phyloP scores from a whole-genome alignment of 2,888 invertebrate species.

The Odontothrips loti region DNA sequence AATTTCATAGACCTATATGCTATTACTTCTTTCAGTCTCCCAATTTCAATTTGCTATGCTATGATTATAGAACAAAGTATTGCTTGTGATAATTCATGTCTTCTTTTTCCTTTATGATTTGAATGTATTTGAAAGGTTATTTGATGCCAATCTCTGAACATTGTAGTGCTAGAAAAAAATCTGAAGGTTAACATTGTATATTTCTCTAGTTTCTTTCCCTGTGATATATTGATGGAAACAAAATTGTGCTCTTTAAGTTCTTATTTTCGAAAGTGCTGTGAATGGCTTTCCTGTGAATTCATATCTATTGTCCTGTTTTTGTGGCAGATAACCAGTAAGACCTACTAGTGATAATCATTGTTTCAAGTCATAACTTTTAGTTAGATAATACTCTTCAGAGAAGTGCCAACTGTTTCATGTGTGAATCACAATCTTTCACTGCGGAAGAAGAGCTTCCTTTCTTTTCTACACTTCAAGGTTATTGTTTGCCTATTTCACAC shows the following conservation, averaged over 20 bases:
- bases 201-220: neutral
- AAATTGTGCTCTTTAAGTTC: neutral
- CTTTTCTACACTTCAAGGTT: neutral
- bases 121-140: neutral
- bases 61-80: neutral
- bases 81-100: neutral
- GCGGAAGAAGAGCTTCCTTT: neutral
- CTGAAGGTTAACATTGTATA: neutral
- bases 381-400: neutral
- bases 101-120: neutral
- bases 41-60: neutral
- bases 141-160: neutral
- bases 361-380: neutral
- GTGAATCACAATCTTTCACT: neutral
- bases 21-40: neutral
- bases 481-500: neutral
- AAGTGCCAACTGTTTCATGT: neutral
- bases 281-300: neutral
- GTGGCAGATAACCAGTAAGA: neutral
- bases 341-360: neutral
- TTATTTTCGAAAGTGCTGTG: neutral
- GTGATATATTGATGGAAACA: neutral
- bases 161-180: neutral
- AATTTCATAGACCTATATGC: neutral
- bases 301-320: neutral